Evolutionary conservation across 2,888 invertebrate genomes (phyloP), one percentile per base, ranked within the genome.

Genomic region (Campaea margaritaria): DNA sequence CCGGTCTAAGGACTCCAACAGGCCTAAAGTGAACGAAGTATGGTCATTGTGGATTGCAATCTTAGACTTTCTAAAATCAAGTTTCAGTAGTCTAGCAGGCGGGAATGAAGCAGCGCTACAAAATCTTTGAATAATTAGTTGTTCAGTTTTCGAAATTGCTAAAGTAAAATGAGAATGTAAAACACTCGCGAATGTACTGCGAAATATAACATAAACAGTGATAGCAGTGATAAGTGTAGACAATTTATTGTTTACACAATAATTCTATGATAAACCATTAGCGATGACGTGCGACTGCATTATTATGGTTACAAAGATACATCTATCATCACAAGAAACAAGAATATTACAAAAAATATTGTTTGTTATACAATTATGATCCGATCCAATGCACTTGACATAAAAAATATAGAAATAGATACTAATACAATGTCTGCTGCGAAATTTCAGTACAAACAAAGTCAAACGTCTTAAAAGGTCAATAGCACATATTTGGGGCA

Each of bases 401-500:
- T n/a, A 12, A 36, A 11, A 10, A n/a, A 44, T 39, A 28, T 36
- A 46, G 36, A 52, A 38, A 44, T 34, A 41, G 16, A 44, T 2
- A 47, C 11, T 28, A 43, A 42, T 12, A 36, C 12, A 28, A 5
- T 7, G n/a, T 45, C 14, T 39, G 15, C 31, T 44, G 34, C 43
- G 44, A 28, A 13, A 15, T 28, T 27, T n/a, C 12, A 36, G 16
- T 14, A 46, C 34, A 55, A 51, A 55, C 21, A 60, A 55, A 51
- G 42, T 52, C 31, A 43, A 42, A 11, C 12, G 10, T 49, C 16
- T 50, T 13, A 13, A 36, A 61, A 64, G 68, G 65, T 70, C 68
- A 70, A 67, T 59, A 70, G 47, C 68, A 67, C 63, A 48, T 31
- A 67, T 66, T 49, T 58, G 46, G 69, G 60, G 62, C 64, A 69